Evolutionary conservation across 2,797 vertebrate genomes (phyloP), one percentile per base, ranked within the genome.

Genomic region (Lates japonicus): DNA sequence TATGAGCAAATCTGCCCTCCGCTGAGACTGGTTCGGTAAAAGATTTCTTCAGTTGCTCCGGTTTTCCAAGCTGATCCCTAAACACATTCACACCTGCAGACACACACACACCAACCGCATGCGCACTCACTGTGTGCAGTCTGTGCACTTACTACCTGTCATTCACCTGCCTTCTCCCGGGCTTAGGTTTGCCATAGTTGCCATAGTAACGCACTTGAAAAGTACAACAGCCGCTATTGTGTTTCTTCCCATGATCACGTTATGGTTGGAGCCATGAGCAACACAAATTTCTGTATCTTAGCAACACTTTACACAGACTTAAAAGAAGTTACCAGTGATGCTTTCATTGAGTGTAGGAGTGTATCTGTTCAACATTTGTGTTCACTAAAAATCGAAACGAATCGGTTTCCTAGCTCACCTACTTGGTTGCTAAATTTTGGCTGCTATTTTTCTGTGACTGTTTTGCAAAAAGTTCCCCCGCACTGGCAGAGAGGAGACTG

Each of bases 1-100:
- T 67, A 77, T 46, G 82, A 76, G 78, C 78, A 86, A 86, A 86
- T 85, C 77, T 74, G 57, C 29, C 44, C 25, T 85, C 85, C 66
- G 2, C 62, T 10, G 90, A 86, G 86, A 84, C 63, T 10, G 3
- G 60, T 52, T 57, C 2, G 0, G 61, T 81, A 63, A 86, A 86
- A 87, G 78, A 81, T 79, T 70, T 76, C 51, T 63, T 86, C 75
- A 70, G 59, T 70, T 73, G 77, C 74, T 78, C 54, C 17, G 46
- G 7, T 73, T 75, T 54, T 55, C 22, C 65, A 37, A 71, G 49
- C 29, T 60, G 78, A 86, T 90, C 74, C 83, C 74, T 62, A 31
- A 91, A 87, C 71, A 70, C 73, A 70, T 52, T 55, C 16, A 42
- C 74, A 86, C 65, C 76, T 63, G 57, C 74, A 76, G 44, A 66